Percentiles rank a stretch among this genome's conserved stretches.
Evolutionary conservation across 2,113 vertebrate genomes (phyloP).

Genomic region (Craseonycteris thonglongyai): DNA sequence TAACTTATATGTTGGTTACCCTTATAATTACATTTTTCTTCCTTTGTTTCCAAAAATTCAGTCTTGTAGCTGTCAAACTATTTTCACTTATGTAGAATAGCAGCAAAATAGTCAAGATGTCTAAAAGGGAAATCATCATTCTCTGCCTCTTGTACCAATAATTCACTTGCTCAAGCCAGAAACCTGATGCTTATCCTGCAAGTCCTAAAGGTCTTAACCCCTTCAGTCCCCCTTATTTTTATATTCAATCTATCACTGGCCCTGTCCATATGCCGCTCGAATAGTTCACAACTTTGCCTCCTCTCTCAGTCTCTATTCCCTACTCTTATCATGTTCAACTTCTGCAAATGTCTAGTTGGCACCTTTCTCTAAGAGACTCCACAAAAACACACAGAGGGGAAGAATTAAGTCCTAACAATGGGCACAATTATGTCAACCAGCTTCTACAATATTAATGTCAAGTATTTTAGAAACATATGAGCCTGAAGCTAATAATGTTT

Average conservation of each 20-base stretch:
- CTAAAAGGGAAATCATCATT: not conserved
- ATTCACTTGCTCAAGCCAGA: not conserved
- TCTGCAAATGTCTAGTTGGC: not conserved
- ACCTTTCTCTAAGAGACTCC: not conserved
- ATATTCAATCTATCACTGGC: not conserved
- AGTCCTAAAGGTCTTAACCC: not conserved
- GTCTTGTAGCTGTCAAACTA: not conserved
- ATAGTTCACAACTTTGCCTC: not conserved
- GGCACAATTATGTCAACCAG: not conserved
- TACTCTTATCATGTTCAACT: not conserved
- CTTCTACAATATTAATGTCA: not conserved
- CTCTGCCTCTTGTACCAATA: not conserved
- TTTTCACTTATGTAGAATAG: not conserved
- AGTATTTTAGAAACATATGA: not conserved
- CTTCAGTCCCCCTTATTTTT: not conserved
- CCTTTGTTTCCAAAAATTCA: not conserved
- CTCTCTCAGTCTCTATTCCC: not conserved
- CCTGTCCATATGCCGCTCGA: not conserved
- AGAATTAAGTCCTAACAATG: not conserved
- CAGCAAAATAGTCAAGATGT: not conserved
- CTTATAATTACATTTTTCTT: not conserved
- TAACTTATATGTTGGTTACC: not conserved
- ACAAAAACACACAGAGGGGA: not conserved
- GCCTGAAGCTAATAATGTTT: not conserved
- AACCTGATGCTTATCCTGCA: not conserved